A percentile compares a stretch with the other conserved stretches of the same genome.
These are phyloP conservation scores for Aspidiotus destructor DNA, from an alignment of 2,888 invertebrate species.

Conservation along the genomic window DNA sequence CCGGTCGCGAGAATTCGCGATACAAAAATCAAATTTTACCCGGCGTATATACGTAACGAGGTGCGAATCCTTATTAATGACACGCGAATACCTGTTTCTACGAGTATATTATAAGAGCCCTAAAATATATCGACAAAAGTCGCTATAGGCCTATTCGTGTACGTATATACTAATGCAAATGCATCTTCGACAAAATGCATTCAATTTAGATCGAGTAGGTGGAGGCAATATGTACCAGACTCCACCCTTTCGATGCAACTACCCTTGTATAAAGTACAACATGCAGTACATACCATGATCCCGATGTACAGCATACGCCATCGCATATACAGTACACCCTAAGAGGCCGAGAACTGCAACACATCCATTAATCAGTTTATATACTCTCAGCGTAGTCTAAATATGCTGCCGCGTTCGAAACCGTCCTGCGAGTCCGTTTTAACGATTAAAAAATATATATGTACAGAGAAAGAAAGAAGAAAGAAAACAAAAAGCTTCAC, in stretches of 20 bases:
- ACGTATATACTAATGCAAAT: background rate
- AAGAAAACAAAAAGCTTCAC: constrained; percentile 22
- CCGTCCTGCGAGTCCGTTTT: background rate
- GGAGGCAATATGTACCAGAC: constrained; percentile 16
- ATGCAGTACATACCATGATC: constrained; percentile 1
- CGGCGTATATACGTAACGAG: no score
- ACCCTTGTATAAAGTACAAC: constrained; percentile 9
- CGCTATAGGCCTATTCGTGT: no score
- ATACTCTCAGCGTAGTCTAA: constrained; percentile 27
- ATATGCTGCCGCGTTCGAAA: constrained; percentile 7
- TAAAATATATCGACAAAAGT: no score
- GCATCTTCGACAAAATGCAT: constrained; percentile 17
- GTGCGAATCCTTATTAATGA: no score
- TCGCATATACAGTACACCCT: background rate
- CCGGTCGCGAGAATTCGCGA: no score
- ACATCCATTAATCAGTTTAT: constrained; percentile 28
- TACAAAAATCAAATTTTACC: no score
- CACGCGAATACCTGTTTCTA: no score
- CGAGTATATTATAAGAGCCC: no score
- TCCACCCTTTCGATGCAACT: constrained; percentile 30
- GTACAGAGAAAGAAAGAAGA: constrained; percentile 13
- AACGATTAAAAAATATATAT: background rate
- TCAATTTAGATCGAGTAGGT: constrained; percentile 20
- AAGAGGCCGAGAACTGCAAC: constrained; percentile 9
- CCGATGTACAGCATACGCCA: background rate